A percentile compares a stretch with the other conserved stretches of the same genome.
Conservation (phyloP, 2,797 vertebrate genomes). For the Synanceia verrucosa region DNA sequence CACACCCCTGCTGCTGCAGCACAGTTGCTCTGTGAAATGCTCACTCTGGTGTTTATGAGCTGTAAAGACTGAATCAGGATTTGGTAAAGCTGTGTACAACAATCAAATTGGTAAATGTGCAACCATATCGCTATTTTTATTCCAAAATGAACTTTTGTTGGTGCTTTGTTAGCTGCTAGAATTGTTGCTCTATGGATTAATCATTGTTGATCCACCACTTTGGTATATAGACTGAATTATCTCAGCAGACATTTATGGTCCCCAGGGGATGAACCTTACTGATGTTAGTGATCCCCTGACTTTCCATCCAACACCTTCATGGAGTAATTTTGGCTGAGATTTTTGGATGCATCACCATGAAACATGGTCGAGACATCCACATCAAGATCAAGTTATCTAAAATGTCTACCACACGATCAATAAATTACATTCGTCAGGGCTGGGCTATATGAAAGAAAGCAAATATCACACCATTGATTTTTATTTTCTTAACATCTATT, state of each 20-base stretch:
- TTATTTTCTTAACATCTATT: too few species aligned
- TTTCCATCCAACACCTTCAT: too few species aligned
- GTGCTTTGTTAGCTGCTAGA: neutral
- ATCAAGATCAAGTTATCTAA: too few species aligned
- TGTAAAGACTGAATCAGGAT: conserved; percentile 49
- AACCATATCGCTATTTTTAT: neutral
- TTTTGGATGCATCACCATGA: neutral
- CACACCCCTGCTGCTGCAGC: conserved; percentile 47
- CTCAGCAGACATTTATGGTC: neutral
- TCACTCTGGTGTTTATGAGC: conserved; percentile 29
- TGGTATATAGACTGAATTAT: neutral
- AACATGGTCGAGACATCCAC: too few species aligned
- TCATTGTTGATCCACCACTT: neutral
- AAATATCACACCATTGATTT: too few species aligned
- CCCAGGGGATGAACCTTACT: neutral
- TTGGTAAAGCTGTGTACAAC: neutral
- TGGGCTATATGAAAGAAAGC: too few species aligned
- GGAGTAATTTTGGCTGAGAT: neutral
- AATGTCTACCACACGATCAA: neutral
- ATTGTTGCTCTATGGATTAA: neutral
- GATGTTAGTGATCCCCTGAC: neutral
- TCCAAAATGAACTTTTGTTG: neutral
- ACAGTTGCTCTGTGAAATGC: conserved; percentile 46
- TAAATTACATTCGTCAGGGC: too few species aligned
- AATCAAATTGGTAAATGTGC: neutral